Evolutionary conservation across 2,888 invertebrate species (phyloP).

Genomic region (Phyllotreta cruciferae): DNA sequence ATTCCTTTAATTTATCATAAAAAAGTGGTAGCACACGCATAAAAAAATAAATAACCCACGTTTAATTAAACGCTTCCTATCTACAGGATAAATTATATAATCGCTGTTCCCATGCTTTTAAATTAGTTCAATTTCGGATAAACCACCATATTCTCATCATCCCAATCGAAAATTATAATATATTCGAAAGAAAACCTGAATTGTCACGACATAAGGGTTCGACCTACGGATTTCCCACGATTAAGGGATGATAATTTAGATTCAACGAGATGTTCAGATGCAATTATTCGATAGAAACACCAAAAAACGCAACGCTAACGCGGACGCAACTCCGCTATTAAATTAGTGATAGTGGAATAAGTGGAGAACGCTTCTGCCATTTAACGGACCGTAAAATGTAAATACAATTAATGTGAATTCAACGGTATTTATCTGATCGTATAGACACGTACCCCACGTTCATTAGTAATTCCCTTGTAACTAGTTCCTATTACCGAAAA

Average conservation of each 20-base stretch:
- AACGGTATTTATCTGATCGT: conserved; percentile 36
- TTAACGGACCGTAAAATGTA: conserved; percentile 40
- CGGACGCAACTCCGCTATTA: conserved; percentile 36
- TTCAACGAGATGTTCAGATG: conserved; percentile 41
- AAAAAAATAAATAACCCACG: too few relatives aligned
- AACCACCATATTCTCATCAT: conserved; percentile 26
- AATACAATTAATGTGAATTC: conserved; percentile 34
- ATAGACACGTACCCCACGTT: conserved; percentile 13
- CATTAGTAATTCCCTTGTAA: too few relatives aligned
- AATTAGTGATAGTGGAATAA: conserved; percentile 35
- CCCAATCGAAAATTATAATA: conserved; percentile 46
- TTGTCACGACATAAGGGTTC: conserved; percentile 45
- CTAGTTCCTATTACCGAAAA: too few relatives aligned
- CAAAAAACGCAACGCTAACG: conserved; percentile 36
- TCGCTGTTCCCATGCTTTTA: conserved; percentile 28
- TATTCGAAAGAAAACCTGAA: conserved; percentile 46
- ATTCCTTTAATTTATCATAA: too few relatives aligned
- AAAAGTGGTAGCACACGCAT: too few relatives aligned
- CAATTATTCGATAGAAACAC: conserved; percentile 43
- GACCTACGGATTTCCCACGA: conserved; percentile 45
- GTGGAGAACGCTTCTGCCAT: conserved; percentile 25
- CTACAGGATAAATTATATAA: conserved; percentile 7
- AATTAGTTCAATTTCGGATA: conserved; percentile 28
- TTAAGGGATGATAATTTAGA: conserved; percentile 40
- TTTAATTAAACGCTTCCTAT: too few relatives aligned